Conservation (phyloP, 2,113 vertebrate species). For the Ciconia stormi region DNA sequence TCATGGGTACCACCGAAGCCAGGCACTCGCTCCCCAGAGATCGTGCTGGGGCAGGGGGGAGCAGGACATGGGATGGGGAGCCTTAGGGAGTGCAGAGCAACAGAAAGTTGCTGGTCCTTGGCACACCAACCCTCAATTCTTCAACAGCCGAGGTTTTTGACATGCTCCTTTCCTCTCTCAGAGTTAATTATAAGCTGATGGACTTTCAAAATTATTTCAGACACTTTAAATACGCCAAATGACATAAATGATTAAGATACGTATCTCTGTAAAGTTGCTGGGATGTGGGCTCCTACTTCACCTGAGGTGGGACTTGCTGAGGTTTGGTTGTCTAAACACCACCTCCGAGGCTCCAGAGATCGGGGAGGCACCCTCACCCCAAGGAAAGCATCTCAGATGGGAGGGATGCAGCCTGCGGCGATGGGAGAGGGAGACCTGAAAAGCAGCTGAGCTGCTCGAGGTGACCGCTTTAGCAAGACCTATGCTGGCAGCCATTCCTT, state of each 20-base stretch:
- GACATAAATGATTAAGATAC: not conserved
- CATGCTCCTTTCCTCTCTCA: not conserved
- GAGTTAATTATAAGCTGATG: not conserved
- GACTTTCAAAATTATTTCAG: not conserved
- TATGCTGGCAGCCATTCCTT: not conserved
- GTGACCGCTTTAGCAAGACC: fast-evolving
- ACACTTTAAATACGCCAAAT: not conserved
- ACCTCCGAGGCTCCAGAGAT: not conserved
- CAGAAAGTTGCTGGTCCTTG: not conserved
- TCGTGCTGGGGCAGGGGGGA: fast-evolving
- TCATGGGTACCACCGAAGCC: fast-evolving
- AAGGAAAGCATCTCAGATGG: not conserved
- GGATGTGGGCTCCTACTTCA: not conserved
- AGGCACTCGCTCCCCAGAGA: fast-evolving
- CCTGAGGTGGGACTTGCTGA: not conserved
- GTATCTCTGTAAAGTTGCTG: not conserved
- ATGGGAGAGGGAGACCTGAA: not conserved
- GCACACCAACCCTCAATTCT: not conserved
- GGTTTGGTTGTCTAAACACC: not conserved
- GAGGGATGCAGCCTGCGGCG: not conserved
- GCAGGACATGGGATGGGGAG: not conserved
- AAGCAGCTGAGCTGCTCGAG: not conserved
- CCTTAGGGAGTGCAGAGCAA: not conserved
- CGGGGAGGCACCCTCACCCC: not conserved
- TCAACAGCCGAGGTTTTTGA: not conserved